Conservation (phyloP, 2,113 vertebrate species). For the Hemibagrus wyckioides region DNA sequence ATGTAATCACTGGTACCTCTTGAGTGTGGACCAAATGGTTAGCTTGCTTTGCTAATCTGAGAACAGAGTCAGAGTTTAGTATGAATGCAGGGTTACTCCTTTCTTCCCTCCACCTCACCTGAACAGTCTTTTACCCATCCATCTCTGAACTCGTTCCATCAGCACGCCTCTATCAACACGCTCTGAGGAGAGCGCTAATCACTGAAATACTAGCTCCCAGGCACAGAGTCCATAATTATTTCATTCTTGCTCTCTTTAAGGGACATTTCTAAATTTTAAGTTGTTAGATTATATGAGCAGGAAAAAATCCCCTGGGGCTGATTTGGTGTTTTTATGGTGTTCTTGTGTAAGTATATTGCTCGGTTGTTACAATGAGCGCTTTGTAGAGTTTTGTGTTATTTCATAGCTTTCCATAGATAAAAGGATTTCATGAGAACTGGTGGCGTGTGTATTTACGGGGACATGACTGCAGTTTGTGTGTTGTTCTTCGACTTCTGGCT, state of each 20-base stretch:
- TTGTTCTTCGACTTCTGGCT: neutral
- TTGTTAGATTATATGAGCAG: neutral
- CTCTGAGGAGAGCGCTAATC: neutral
- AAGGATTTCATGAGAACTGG: neutral
- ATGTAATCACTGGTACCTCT: too few species aligned
- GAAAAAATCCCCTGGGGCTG: neutral
- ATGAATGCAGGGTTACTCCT: neutral
- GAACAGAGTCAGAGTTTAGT: neutral
- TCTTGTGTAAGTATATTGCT: neutral
- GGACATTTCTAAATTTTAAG: neutral
- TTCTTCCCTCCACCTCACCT: neutral
- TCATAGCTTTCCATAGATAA: neutral
- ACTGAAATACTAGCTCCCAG: neutral
- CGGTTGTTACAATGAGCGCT: neutral
- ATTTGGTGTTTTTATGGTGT: neutral
- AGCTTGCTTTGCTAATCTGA: too few species aligned
- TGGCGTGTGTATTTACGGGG: neutral
- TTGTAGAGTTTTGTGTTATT: slow-evolving; percentile 1
- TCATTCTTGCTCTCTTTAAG: neutral
- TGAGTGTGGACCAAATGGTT: too few species aligned
- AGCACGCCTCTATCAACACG: neutral
- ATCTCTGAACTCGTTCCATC: neutral
- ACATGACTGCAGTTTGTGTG: neutral
- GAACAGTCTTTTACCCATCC: neutral
- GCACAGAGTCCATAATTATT: neutral